A percentile compares a stretch with the other conserved stretches of the same genome.
Conservation (phyloP, 1,140 invertebrate species). For the Diuraphis noxia region DNA sequence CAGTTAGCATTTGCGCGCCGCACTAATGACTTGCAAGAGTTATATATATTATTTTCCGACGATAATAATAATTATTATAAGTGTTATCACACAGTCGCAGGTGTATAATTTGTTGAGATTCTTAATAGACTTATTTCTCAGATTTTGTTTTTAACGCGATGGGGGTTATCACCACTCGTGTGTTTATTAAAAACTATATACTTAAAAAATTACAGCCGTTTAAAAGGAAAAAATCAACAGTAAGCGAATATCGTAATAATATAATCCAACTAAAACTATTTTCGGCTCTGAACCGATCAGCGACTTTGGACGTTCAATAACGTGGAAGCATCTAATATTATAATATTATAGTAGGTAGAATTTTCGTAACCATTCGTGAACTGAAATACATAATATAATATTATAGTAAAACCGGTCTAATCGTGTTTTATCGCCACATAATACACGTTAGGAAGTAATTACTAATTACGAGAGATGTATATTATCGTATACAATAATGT, state of each 20-base stretch:
- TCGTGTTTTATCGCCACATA: neutral
- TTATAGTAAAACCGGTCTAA: constrained; percentile 27
- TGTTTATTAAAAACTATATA: neutral
- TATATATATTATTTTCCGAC: neutral
- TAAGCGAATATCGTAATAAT: neutral
- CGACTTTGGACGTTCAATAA: constrained; percentile 8
- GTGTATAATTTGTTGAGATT: constrained; percentile 14
- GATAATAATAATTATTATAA: neutral
- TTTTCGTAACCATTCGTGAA: neutral
- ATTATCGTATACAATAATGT: constrained; percentile 19
- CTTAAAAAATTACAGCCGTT: neutral
- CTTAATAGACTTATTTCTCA: constrained; percentile 15
- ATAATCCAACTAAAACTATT: neutral
- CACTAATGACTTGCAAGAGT: neutral
- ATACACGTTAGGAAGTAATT: constrained; percentile 10
- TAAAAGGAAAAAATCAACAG: neutral
- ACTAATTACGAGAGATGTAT: constrained; percentile 15
- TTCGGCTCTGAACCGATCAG: neutral
- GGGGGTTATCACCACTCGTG: neutral
- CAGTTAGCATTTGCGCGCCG: neutral
- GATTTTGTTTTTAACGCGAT: neutral
- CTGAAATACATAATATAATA: neutral
- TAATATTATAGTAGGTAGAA: neutral
- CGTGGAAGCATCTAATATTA: neutral
- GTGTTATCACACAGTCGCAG: neutral